Evolutionary conservation across 2,888 invertebrate species (phyloP).

Genomic region (Agonopterix alstromeriana): DNA sequence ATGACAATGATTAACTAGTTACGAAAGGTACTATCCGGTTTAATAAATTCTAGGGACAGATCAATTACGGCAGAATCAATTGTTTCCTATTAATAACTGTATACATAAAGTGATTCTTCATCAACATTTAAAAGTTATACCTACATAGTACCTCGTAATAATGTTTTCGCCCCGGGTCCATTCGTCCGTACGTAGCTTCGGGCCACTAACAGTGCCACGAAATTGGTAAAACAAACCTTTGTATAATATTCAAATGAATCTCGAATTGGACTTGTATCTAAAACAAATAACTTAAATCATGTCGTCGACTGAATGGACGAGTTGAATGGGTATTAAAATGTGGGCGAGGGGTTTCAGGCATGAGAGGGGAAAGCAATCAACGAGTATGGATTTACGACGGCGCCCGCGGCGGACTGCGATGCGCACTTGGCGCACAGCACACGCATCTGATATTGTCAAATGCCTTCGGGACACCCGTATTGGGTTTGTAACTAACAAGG

Average conservation of each 20-base stretch:
- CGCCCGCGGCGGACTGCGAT: constrained; percentile 34
- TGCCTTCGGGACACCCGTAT: constrained; percentile 12
- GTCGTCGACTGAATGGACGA: constrained; percentile 37
- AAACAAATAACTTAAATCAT: constrained; percentile 66
- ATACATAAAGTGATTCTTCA: too few species aligned
- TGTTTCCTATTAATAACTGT: too few species aligned
- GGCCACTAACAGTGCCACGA: constrained; percentile 34
- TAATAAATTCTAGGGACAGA: too few species aligned
- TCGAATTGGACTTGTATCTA: constrained; percentile 47
- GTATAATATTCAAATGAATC: constrained; percentile 56
- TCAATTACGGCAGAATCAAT: too few species aligned
- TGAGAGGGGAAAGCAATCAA: constrained; percentile 52
- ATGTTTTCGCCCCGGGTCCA: constrained; percentile 21
- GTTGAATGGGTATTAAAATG: constrained; percentile 46
- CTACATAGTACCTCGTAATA: too few species aligned
- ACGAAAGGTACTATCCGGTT: too few species aligned
- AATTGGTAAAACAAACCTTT: constrained; percentile 45
- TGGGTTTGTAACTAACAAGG: neutral
- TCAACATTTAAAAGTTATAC: too few species aligned
- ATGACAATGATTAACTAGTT: too few species aligned
- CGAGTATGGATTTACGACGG: constrained; percentile 52
- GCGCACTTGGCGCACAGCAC: constrained; percentile 4
- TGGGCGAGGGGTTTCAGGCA: constrained; percentile 27
- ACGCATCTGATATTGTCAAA: constrained; percentile 24
- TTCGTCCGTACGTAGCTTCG: constrained; percentile 32